Base-by-base conservation (phyloP, 1,140 invertebrate species). In the Mercenaria mercenaria region DNA sequence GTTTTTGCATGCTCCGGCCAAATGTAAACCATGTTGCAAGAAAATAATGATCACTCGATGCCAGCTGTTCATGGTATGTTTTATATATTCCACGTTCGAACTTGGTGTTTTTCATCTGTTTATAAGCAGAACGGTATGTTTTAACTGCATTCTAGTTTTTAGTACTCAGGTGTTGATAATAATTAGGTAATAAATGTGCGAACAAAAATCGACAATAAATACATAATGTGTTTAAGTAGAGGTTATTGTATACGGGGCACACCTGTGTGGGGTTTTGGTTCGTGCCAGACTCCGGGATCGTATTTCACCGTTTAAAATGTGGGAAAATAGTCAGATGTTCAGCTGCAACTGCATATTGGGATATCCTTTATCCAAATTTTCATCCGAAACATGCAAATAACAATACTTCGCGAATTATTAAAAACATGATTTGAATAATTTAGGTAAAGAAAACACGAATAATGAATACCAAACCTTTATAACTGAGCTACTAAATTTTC, bases 201-300 rank as follows among this genome's bases (percentile, higher is more conserved):
- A 79, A 79, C 76, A 79, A 79, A 79, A 32, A 32, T 79, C 47
- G 32, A 34, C 47, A 79, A 79, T 79, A 79, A 79, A 79, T 79
- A 52, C 18, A 39, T 79, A 56, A 79, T 37, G 47, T 79, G 47
- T 79, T 11, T 79, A 50, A 52, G 29, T 32, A 32, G 10, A 3
- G 41, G 76, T 79, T 79, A 79, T 79, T 52, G 43, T 79, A 79
- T 56, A 29, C 47, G 20, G 20, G 20, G 26, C 4, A 79, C 76
- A 79, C 76, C 76, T 79, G 76, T 79, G 76, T 13, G 50, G 23
- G 43, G 50, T 52, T 26, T 52, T 26, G 37, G n/a, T 29, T 32
- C 43, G 43, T 77, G 41, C 26, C 43, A 32, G 23, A 77, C 20
- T 32, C 29, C 47, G 4, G 3, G 74, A 23, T 37, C 50, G 50